Evolutionary conservation across 2,888 invertebrate species (phyloP).

Genomic region (Ligdia adustata): DNA sequence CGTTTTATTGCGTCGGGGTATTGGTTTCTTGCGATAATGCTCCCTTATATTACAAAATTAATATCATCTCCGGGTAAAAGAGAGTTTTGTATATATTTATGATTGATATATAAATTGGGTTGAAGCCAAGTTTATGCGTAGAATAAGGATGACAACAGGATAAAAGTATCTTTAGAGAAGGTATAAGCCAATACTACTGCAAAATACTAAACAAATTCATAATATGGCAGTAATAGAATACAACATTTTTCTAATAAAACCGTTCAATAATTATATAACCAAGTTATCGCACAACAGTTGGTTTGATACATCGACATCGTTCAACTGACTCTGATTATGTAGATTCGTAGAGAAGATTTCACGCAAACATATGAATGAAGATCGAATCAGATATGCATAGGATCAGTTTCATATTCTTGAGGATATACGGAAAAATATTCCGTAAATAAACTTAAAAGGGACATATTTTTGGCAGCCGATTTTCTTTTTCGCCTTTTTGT

Average conservation of each 20-base stretch:
- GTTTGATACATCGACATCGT: conserved; percentile 66
- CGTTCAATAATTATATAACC: too few relatives aligned
- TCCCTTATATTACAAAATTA: conserved; percentile 49
- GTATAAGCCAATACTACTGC: too few relatives aligned
- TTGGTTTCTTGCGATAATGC: conserved; percentile 65
- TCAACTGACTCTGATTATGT: conserved; percentile 75
- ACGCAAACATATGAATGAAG: conserved; percentile 75
- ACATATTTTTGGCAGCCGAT: conserved; percentile 37
- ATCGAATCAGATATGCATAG: conserved; percentile 78
- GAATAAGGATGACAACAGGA: too few relatives aligned
- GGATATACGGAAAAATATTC: conserved; percentile 63
- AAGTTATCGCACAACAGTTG: conserved; percentile 50
- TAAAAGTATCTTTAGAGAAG: too few relatives aligned
- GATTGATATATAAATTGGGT: too few relatives aligned
- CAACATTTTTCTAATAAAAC: too few relatives aligned
- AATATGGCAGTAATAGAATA: too few relatives aligned
- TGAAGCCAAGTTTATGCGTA: too few relatives aligned
- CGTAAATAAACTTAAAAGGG: conserved; percentile 62
- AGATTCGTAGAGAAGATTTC: conserved; percentile 70
- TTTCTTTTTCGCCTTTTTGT: conserved; percentile 27
- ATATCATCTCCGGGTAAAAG: conserved; percentile 30
- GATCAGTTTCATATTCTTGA: conserved; percentile 70
- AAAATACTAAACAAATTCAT: too few relatives aligned
- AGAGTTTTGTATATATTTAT: too few relatives aligned
- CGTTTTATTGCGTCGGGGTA: conserved; percentile 76